A percentile compares a stretch with the other conserved stretches of the same genome.
Conservation (phyloP, 2,888 invertebrate species). For the Ormyrus labotus region DNA sequence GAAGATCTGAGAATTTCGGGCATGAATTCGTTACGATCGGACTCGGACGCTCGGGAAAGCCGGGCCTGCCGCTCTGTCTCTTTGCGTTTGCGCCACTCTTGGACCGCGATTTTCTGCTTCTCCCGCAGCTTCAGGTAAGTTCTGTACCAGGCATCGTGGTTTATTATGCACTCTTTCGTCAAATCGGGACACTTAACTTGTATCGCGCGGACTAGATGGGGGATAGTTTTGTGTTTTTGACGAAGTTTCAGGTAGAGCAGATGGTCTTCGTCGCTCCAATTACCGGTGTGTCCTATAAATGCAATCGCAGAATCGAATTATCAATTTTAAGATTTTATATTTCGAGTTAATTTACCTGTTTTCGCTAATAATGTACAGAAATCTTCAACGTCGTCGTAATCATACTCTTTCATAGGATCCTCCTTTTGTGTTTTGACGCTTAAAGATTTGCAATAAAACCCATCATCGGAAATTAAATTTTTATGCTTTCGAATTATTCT, state of each 20-base stretch:
- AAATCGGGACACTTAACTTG: constrained; percentile 70
- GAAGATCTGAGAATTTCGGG: background rate
- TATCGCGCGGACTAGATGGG: constrained; percentile 65
- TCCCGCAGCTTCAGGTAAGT: constrained; percentile 75
- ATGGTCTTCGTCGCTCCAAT: constrained; percentile 72
- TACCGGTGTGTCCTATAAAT: constrained; percentile 67
- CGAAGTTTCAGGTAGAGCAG: constrained; percentile 67
- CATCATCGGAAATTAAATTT: constrained; percentile 36
- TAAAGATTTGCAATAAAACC: constrained; percentile 6
- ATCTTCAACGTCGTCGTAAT: constrained; percentile 63
- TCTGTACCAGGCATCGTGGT: constrained; percentile 77
- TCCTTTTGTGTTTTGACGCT: constrained; percentile 20
- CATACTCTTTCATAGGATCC: constrained; percentile 24
- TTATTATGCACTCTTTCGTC: constrained; percentile 71
- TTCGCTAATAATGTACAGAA: constrained; percentile 67
- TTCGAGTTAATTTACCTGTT: constrained; percentile 64
- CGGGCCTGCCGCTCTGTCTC: constrained; percentile 1
- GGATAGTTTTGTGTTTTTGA: constrained; percentile 63
- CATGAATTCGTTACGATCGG: background rate
- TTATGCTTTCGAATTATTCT: constrained; percentile 63
- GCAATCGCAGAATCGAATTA: background rate
- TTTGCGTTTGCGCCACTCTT: constrained; percentile 74
- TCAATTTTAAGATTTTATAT: too few species aligned
- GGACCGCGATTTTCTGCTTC: constrained; percentile 74
- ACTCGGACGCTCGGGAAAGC: too few species aligned